Evolutionary conservation across 1,140 invertebrate genomes (phyloP), one percentile per base, ranked within the genome.

Genomic region (Drosophila pruinosa): DNA sequence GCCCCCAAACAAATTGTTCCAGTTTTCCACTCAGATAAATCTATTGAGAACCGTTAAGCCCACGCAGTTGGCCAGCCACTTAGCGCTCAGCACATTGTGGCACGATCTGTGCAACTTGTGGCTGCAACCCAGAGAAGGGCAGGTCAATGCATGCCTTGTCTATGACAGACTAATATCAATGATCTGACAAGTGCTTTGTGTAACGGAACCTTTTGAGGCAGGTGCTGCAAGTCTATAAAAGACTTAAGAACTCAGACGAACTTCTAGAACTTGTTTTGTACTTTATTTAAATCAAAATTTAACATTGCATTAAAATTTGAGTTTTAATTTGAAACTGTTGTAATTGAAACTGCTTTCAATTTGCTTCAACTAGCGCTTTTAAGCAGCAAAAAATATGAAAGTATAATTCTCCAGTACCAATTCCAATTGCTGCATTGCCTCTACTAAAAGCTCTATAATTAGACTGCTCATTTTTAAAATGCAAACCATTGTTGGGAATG

Each of bases 31-130:
- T 21, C n/a, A 72, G 72, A 83, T 78, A 75, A 75, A 68, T 80
- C 81, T 73, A 75, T 85, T 74, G 61, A 83, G 79, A 21, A 54
- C 78, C 79, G 79, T 74, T 82, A 82, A 52, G 54, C 78, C 76
- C 73, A 86, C 69, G 81, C 72, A 65, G 56, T 58, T 54, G 36
- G 47, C 38, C 47, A 31, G 53, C 50, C 38, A 56, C 34, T 53
- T 24, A 41, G 53, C n/a, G n/a, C 57, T 48, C 6, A 12, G 58
- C 54, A 59, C 48, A n/a, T n/a, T 58, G 6, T 61, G 67, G 48
- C 70, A 64, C 64, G 70, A 72, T 72, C 64, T 68, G 39, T 50
- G n/a, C n/a, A n/a, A n/a, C n/a, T n/a, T n/a, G n/a, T n/a, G n/a
- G n/a, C 31, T 50, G 26, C 41, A 6, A 10, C n/a, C 41, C 8